These are phyloP conservation scores for Misgurnus mizolepis DNA, from an alignment of 2,113 vertebrate species.

Conservation along the genomic window DNA sequence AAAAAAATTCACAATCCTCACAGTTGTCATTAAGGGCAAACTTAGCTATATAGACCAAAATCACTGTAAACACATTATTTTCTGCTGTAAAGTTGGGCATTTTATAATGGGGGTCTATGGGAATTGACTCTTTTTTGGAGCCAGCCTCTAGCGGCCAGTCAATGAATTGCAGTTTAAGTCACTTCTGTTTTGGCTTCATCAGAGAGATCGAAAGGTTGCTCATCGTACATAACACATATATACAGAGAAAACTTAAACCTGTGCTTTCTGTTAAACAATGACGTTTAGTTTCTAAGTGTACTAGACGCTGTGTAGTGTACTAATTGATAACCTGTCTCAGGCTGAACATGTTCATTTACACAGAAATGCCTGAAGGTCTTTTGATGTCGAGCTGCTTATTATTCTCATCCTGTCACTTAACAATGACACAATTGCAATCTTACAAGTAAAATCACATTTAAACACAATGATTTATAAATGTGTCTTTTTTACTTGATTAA, in stretches of 20 bases:
- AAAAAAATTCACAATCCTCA: no score
- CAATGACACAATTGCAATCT: not conserved
- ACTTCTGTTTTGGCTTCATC: no score
- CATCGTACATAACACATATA: no score
- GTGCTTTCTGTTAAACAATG: not conserved
- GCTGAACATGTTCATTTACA: not conserved
- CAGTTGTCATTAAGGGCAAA: no score
- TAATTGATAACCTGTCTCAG: constrained; percentile 20
- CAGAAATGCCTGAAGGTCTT: not conserved
- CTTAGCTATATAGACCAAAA: no score
- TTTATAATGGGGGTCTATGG: no score
- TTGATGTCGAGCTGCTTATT: constrained; percentile 4
- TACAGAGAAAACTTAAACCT: not conserved
- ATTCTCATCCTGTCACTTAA: not conserved
- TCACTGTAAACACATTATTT: no score
- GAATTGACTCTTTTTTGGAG: no score
- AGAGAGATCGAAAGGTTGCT: no score
- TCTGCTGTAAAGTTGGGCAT: no score
- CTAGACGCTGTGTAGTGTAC: not conserved
- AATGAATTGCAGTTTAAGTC: no score
- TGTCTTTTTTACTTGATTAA: not conserved
- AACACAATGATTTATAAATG: not conserved
- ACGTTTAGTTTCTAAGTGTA: not conserved
- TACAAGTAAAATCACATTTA: constrained; percentile 12
- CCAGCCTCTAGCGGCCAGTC: no score